Evolutionary conservation across 1,140 invertebrate genomes (phyloP), one percentile per base, ranked within the genome.

Genomic region (Drosophila sp.): DNA sequence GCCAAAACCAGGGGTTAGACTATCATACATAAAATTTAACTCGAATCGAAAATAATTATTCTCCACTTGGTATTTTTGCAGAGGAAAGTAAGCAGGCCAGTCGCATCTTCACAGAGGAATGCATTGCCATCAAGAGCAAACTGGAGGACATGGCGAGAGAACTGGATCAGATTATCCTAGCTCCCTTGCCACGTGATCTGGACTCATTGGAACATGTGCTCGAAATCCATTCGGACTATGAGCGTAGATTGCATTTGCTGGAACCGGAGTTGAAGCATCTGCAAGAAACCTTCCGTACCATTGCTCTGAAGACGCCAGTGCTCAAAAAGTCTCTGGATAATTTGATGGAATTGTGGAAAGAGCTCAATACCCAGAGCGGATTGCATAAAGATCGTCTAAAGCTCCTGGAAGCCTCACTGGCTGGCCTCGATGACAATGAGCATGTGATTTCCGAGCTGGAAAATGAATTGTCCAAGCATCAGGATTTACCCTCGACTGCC

Each of bases 401-500:
- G 93, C 96, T 96, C 78, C 95, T 99, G 0, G 98, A 99, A 91
- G 96, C 97, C 33, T 95, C 98, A 2, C 93, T 99, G 23, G 95
- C 95, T 63, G 96, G 97, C 23, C 93, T 99, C 64, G 98, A 99
- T 73, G 98, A 98, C 77, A 96, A 98, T 64, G 95, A 96, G 38
- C 95, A 96, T 83, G 95, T 96, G 23, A 97, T 99, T 56, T 96
- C 96, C 10, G 97, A 98, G 77, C 96, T 98, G 79, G 98, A 99
- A 92, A 95, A 97, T 69, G 97, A 98, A 91, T 93, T 99, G 41
- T 95, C 96, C 17, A 95, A 96, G 11, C 97, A 96, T 84, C 95
- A 96, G 65, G 96, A 97, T 83, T 92, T 98, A 91, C 96, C 97
- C 1, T 95, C 96, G 27, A 96, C 97, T 58, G 93, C 96, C n/a